Evolutionary conservation across 2,888 invertebrate species (phyloP).

Genomic region (Meiosimyza decipiens): DNA sequence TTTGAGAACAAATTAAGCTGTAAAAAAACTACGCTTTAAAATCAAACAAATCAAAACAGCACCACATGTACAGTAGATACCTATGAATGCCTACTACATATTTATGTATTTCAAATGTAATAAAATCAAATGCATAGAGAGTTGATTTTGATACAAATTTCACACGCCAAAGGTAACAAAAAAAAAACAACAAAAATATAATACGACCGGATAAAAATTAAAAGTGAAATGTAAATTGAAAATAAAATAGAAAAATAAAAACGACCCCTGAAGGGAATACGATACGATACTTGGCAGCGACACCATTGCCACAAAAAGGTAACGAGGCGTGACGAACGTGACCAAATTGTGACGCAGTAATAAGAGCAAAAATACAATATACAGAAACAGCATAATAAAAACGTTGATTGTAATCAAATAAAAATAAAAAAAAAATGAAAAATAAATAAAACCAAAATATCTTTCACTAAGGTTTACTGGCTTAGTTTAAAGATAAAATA

Average conservation of each 20-base stretch:
- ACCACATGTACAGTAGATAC: too few species aligned
- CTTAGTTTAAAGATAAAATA: too few species aligned
- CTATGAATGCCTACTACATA: too few species aligned
- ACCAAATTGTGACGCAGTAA: slow-evolving; percentile 11
- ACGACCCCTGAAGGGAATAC: neutral
- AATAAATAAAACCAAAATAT: neutral
- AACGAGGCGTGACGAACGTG: slow-evolving; percentile 29
- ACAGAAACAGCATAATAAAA: slow-evolving; percentile 1
- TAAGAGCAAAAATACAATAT: neutral
- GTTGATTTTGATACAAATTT: too few species aligned
- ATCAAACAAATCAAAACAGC: too few species aligned
- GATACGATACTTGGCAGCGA: neutral
- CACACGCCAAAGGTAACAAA: too few species aligned
- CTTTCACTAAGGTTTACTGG: too few species aligned
- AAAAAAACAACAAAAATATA: too few species aligned
- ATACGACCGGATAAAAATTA: neutral
- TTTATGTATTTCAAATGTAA: too few species aligned
- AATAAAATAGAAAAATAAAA: neutral
- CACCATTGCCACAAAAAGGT: slow-evolving; percentile 21
- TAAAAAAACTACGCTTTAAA: too few species aligned
- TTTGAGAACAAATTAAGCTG: too few species aligned
- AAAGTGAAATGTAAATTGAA: slow-evolving; percentile 9
- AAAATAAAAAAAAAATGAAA: neutral
- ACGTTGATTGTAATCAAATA: neutral
- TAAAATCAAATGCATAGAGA: too few species aligned